Evolutionary conservation across 30 jellyfish, hydroid and myxozoan genomes (phyloP).

Genomic region (Chrysaora quinquecirrha): DNA sequence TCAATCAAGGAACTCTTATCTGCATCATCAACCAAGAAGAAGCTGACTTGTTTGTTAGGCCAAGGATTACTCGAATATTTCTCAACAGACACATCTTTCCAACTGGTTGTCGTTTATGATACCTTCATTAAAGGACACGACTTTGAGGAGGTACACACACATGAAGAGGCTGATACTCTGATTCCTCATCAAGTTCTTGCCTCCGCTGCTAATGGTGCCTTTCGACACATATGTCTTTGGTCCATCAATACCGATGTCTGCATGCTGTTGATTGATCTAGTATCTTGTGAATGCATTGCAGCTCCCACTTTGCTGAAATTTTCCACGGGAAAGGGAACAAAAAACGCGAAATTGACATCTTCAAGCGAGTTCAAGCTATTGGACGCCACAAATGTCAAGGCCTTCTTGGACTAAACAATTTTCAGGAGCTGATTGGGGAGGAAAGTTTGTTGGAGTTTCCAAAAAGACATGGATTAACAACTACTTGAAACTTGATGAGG

Average conservation of each 20-base stretch:
- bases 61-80: constrained; percentile 9
- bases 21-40: constrained; percentile 12
- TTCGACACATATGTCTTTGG: constrained; percentile 4
- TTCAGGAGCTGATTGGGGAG: constrained; percentile 17
- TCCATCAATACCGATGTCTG: constrained; percentile 3
- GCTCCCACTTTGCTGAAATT: constrained; percentile 15
- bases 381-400: constrained; percentile 17
- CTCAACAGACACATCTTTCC: not conserved
- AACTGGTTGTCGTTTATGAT: too few species aligned
- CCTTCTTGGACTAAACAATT: constrained; percentile 11
- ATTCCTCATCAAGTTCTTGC: constrained; percentile 17
- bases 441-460: constrained; percentile 19
- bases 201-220: constrained; percentile 15
- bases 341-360: constrained; percentile 11
- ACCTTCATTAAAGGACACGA: constrained; percentile 19
- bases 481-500: constrained; percentile 15
- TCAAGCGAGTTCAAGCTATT: not conserved
- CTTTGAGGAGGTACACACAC: constrained; percentile 20
- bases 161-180: constrained; percentile 21
- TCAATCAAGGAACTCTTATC: constrained; percentile 20
- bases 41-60: constrained; percentile 21
- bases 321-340: constrained; percentile 7
- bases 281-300: constrained; percentile 16
- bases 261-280: constrained; percentile 15
- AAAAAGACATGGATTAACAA: constrained; percentile 14